These are phyloP conservation scores for Channa maculata DNA, from an alignment of 2,113 vertebrate genomes.

Conservation along the genomic window DNA sequence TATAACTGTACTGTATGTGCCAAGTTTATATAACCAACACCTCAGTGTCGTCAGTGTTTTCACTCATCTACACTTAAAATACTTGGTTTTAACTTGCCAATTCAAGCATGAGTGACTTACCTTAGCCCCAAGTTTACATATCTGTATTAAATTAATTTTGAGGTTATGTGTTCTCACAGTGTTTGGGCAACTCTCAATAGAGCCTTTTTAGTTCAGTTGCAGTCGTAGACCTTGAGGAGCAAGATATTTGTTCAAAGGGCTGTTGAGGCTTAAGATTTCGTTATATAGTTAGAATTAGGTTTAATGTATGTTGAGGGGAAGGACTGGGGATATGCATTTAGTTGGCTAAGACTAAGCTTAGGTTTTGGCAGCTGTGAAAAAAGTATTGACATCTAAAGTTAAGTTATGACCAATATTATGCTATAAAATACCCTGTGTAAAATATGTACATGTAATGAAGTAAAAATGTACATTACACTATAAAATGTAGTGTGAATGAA, in stretches of 20 bases:
- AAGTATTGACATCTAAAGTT: neutral
- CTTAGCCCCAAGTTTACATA: too few relatives aligned
- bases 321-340: neutral
- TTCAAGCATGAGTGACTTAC: slow-evolving; percentile 41
- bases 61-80: slow-evolving; percentile 62
- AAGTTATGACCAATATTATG: neutral
- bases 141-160: neutral
- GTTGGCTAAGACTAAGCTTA: neutral
- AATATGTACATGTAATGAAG: too few relatives aligned
- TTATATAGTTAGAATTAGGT: neutral
- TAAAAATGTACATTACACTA: too few relatives aligned
- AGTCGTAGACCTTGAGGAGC: slow-evolving; percentile 12
- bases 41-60: slow-evolving; percentile 16
- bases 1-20: neutral
- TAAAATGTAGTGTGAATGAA: too few relatives aligned
- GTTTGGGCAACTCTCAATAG: neutral
- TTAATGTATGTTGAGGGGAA: neutral
- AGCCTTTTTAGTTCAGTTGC: neutral
- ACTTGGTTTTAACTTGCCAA: slow-evolving; percentile 53
- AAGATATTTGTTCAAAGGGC: neutral
- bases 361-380: neutral
- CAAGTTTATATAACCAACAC: slow-evolving; percentile 38
- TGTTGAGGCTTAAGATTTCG: neutral
- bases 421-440: neutral
- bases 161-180: slow-evolving; percentile 14